Conservation (phyloP, 2,888 invertebrate species). For the Agelastica alni region DNA sequence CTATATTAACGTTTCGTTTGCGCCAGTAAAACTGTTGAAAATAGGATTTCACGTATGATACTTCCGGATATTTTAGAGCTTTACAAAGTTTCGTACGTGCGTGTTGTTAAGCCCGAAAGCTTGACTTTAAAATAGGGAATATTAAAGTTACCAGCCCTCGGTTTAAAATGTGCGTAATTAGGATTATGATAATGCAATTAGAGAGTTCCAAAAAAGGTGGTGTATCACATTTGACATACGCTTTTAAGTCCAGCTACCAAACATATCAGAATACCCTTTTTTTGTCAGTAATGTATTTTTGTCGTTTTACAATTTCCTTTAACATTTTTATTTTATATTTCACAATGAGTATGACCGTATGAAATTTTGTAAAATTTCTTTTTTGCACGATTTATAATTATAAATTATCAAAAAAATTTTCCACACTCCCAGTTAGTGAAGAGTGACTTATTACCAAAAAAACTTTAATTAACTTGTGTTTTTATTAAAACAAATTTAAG, state of each 20-base stretch:
- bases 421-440: too few species aligned
- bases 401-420: too few species aligned
- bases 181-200: conserved; percentile 21
- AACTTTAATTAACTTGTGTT: too few species aligned
- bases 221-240: conserved; percentile 4
- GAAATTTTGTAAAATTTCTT: neutral
- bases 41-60: conserved; percentile 25
- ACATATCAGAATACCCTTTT: neutral
- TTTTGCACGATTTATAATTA: too few species aligned
- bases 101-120: conserved; percentile 1
- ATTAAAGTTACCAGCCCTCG: conserved; percentile 21
- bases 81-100: conserved; percentile 16
- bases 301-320: neutral
- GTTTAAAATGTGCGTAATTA: conserved; percentile 29
- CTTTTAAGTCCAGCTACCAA: neutral
- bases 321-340: neutral
- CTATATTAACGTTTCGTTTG: conserved; percentile 23
- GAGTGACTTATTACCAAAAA: too few species aligned
- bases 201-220: conserved; percentile 14
- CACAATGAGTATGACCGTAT: neutral
- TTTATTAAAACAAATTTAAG: too few species aligned
- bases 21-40: conserved; percentile 10
- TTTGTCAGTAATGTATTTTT: neutral
- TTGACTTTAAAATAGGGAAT: conserved; percentile 26
- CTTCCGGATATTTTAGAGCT: conserved; percentile 15